Evolutionary conservation across 2,888 invertebrate species (phyloP).

Genomic region (Aricia artaxerxes): DNA sequence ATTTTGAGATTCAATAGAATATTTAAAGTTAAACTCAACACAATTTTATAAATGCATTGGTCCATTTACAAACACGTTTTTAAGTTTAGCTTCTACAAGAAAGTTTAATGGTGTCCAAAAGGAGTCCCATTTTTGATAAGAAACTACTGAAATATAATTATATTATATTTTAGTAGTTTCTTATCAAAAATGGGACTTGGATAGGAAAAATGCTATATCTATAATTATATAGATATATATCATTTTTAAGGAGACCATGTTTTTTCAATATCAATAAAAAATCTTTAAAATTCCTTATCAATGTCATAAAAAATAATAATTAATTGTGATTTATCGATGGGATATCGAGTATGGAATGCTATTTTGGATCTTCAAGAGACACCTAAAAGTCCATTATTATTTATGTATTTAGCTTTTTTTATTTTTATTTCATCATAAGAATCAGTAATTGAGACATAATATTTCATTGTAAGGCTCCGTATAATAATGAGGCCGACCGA

Average conservation of each 20-base stretch:
- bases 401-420: not conserved
- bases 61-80: conserved; percentile 14
- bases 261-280: not conserved
- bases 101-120: not conserved
- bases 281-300: not conserved
- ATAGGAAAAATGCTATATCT: no score
- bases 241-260: not conserved
- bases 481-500: not conserved
- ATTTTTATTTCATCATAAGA: not conserved
- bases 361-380: not conserved
- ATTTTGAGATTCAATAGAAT: conserved; percentile 25
- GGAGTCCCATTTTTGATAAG: not conserved
- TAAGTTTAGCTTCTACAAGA: not conserved
- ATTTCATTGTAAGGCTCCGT: not conserved
- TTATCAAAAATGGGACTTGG: no score
- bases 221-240: not conserved
- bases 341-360: not conserved
- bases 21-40: conserved; percentile 1
- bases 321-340: conserved; percentile 1
- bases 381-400: not conserved
- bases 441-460: not conserved
- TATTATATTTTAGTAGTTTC: no score
- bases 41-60: conserved; percentile 18
- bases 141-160: not conserved
- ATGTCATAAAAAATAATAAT: not conserved